These are phyloP conservation scores for Drosophila ezoana DNA, from an alignment of 2,888 invertebrate genomes.

Conservation along the genomic window DNA sequence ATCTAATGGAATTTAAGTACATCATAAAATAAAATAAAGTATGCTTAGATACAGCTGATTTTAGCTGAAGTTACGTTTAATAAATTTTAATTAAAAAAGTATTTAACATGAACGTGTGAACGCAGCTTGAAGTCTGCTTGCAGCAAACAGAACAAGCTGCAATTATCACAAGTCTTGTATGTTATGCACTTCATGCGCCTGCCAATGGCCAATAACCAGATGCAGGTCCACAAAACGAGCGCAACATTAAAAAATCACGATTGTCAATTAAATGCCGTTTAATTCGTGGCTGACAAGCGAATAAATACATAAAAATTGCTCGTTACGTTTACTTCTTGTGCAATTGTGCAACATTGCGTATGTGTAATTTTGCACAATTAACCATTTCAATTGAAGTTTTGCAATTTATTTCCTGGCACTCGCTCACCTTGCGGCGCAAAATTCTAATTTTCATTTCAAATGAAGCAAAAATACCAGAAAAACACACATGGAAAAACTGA, in stretches of 20 bases:
- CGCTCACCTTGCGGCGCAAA: slow-evolving; percentile 24
- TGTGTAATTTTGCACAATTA: slow-evolving; percentile 58
- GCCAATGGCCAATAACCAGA: slow-evolving; percentile 1
- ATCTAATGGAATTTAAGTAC: too few relatives aligned
- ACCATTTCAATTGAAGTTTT: slow-evolving; percentile 31
- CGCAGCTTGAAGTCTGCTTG: not conserved
- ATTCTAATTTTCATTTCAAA: slow-evolving; percentile 54
- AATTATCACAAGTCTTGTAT: not conserved
- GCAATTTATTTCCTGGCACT: slow-evolving; percentile 60
- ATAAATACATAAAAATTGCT: slow-evolving; percentile 38
- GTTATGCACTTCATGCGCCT: slow-evolving; percentile 1
- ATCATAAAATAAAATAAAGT: too few relatives aligned
- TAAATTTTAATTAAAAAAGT: not conserved
- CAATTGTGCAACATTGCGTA: slow-evolving; percentile 64
- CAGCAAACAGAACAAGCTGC: not conserved
- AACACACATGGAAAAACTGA: slow-evolving; percentile 18
- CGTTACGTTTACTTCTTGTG: slow-evolving; percentile 33
- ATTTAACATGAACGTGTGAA: not conserved
- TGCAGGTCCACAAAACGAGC: not conserved
- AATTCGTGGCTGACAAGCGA: slow-evolving; percentile 20
- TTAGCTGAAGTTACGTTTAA: not conserved
- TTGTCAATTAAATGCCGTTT: slow-evolving; percentile 35
- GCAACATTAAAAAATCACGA: slow-evolving; percentile 6
- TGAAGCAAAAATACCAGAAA: slow-evolving; percentile 43
- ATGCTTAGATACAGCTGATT: too few relatives aligned